Conservation (phyloP, 1,140 invertebrate genomes). For the Sipha flava region DNA sequence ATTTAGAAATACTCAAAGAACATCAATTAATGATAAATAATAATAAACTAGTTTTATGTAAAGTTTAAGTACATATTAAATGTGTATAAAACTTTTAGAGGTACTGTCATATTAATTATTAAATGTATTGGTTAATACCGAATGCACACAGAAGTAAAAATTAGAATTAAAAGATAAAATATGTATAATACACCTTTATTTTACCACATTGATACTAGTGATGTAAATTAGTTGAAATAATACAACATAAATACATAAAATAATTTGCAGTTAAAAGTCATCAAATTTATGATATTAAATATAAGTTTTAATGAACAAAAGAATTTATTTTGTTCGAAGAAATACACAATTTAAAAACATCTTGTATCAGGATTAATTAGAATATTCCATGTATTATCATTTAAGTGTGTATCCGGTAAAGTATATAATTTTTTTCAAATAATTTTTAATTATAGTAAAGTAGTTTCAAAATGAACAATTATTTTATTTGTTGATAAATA, state of each 20-base stretch:
- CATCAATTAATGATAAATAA: too few relatives aligned
- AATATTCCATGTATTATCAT: neutral
- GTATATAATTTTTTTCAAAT: neutral
- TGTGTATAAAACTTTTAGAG: too few relatives aligned
- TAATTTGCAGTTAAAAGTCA: neutral
- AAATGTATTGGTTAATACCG: neutral
- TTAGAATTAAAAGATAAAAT: neutral
- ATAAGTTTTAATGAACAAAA: neutral
- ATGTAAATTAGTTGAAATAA: neutral
- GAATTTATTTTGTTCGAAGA: neutral
- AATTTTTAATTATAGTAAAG: neutral
- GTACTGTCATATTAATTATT: too few relatives aligned
- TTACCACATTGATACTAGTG: too few relatives aligned
- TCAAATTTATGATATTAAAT: neutral
- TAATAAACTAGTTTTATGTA: too few relatives aligned
- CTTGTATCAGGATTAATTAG: neutral
- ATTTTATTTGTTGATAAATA: neutral
- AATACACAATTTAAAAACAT: neutral
- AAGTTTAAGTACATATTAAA: too few relatives aligned
- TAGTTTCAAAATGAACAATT: neutral
- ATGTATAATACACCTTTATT: neutral
- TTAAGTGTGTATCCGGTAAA: neutral
- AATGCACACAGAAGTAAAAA: neutral
- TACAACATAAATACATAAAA: neutral
- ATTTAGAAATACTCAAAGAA: too few relatives aligned